Percentiles rank a stretch among this genome's conserved stretches.
phyloP scores from a whole-genome alignment of 92 coral and sea anemone species.

The Chrysogorgia sp. region DNA sequence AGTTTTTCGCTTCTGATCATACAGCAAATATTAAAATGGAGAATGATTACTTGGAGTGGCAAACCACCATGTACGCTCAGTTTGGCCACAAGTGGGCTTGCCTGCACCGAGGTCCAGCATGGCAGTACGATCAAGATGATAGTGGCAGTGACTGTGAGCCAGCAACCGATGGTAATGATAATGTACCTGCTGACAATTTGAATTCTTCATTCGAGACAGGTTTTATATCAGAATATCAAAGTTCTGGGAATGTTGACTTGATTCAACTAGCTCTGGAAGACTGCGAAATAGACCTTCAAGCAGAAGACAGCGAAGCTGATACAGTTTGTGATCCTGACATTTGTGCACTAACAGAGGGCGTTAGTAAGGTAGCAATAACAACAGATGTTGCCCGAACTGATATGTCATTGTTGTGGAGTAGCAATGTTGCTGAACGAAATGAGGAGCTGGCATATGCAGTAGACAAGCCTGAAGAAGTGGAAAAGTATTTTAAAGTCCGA shows the following conservation, averaged over 20 bases:
- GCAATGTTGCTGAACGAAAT: conserved; percentile 21
- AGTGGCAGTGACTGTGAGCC: not conserved
- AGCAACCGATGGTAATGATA: conserved; percentile 12
- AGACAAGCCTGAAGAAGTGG: conserved; percentile 15
- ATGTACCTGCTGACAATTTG: not conserved
- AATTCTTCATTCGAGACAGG: not conserved
- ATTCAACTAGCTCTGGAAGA: conserved; percentile 16
- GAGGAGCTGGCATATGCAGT: conserved; percentile 20
- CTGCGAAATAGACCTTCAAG: conserved; percentile 16
- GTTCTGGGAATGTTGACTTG: not conserved
- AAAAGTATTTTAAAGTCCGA: conserved; percentile 13
- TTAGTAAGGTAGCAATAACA: conserved; percentile 7
- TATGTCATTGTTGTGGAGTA: conserved; percentile 21
- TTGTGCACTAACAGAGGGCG: not conserved
- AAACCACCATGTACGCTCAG: no score
- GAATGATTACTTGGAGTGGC: no score
- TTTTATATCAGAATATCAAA: not conserved
- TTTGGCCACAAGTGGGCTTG: no score
- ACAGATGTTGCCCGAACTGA: not conserved
- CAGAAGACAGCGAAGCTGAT: conserved; percentile 2
- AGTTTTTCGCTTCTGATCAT: no score
- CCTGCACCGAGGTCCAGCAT: no score
- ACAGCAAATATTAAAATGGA: no score
- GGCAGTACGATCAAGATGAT: conserved; percentile 2
- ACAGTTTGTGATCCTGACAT: conserved; percentile 13